Evolutionary conservation across 1,140 invertebrate species (phyloP).

Genomic region (Dermatophagoides farinae): DNA sequence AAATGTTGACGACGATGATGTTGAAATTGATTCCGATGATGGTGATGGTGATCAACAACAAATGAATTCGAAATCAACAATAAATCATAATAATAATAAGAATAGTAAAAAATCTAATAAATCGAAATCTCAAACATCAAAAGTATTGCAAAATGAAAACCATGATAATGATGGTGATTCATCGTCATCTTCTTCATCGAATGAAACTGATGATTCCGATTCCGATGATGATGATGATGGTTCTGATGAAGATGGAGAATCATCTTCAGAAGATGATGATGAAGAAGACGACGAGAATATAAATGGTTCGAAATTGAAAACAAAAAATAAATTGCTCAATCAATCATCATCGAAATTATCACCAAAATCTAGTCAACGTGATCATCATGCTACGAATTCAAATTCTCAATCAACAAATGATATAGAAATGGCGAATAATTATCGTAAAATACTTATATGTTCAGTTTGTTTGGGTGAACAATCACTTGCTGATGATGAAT

Average conservation of each 20-base stretch:
- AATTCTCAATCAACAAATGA: neutral
- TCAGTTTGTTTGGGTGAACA: slow-evolving; percentile 72
- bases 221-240: slow-evolving; percentile 9
- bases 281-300: too few species aligned
- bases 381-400: neutral
- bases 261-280: slow-evolving; percentile 11
- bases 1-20: slow-evolving; percentile 48
- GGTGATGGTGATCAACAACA: neutral
- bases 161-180: slow-evolving; percentile 21
- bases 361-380: neutral
- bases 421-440: slow-evolving; percentile 5
- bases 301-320: neutral
- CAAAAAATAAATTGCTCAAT: neutral
- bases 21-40: slow-evolving; percentile 17
- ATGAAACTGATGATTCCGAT: slow-evolving; percentile 19
- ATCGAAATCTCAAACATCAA: slow-evolving; percentile 13
- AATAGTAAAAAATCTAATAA: neutral
- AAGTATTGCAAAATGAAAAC: too few species aligned
- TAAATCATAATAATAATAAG: neutral
- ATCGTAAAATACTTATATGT: slow-evolving; percentile 47
- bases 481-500: slow-evolving; percentile 71
- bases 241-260: neutral
- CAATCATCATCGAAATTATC: too few species aligned
- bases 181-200: slow-evolving; percentile 10
- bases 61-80: neutral